Evolutionary conservation across 1,140 invertebrate species (phyloP), one percentile per base, ranked within the genome.

Genomic region (Drosophila nigrodunni): DNA sequence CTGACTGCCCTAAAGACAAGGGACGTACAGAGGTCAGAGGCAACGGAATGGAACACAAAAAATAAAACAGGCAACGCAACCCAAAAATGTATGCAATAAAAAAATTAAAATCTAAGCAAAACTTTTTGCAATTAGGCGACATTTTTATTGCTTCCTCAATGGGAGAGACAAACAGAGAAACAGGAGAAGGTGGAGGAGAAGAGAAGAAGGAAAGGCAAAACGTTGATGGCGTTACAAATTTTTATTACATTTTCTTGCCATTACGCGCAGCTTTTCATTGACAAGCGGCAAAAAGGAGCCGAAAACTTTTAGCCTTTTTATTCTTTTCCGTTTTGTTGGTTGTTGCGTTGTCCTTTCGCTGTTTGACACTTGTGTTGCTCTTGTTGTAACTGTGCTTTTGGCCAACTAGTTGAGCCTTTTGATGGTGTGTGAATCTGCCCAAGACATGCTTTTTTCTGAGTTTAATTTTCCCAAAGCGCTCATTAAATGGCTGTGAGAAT

Each of bases 111-210:
- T 81, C 78, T 81, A 81, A 81, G 78, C 78, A 81, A 81, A 78
- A 81, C 72, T 81, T 85, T 85, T 79, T 64, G 77, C 80, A 85
- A 85, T 85, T 85, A 85, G 77, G 80, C 74, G 77, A 75, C 76
- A 81, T 80, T 85, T 85, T 85, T 85, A 85, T 82, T 82, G 77
- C 79, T 81, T 75, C 74, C 79, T 80, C 69, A 58, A 76, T 77
- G 68, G 34, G 49, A 30, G 35, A 13, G 35, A 41, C 39, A 59
- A 25, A 41, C 35, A 66, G 35, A 11, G 34, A 59, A n/a, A 59
- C 25, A 52, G 7, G 21, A 37, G 8, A 37, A 11, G 8, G 10
- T 25, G 4, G 2, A 30, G 11, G 34, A 34, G 52, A 8, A 37
- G 30, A 9, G 34, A 21, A 13, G 11, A 49, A 21, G 39, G 11